Evolutionary conservation across 2,113 vertebrate species (phyloP), one percentile per base, ranked within the genome.

Genomic region (Syngnathus scovelli): DNA sequence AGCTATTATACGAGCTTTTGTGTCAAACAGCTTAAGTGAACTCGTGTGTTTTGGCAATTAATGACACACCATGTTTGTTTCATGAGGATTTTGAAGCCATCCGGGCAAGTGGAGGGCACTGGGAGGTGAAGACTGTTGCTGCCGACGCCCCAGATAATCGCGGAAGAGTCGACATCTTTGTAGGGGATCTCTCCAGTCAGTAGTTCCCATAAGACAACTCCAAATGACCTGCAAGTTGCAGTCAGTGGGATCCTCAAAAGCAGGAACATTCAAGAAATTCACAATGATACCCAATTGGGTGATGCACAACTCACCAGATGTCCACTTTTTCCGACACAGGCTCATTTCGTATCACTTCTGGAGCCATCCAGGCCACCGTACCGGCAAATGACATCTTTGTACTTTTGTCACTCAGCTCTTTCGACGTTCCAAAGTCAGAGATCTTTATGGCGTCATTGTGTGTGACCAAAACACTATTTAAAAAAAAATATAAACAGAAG

Each of bases 61-160:
- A 37, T 41, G 10, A 46, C 90, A 92, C 91, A 98, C 97, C 97
- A 99, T 13, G 96, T 95, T 83, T 99, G 97, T 81, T 96, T 98
- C 97, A 99, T 98, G 75, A 99, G 95, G 87, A 99, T 96, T 89
- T 98, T 98, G 91, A 99, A 99, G 72, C 97, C 97, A 44, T 98
- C 96, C 0, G 97, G 97, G 81, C 96, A 98, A 23, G 96, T 98
- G 61, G 97, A 98, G 68, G 97, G 97, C 67, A 99, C 96, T 0
- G 97, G 97, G 71, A 99, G 96, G 81, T 99, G 97, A 3, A 99
- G 90, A 79, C 97, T 99, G 81, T 99, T 99, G 81, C 97, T 99
- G 70, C 97, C 97, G 15, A 99, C 97, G 10, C 97, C 97, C 97
- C 97, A 99, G 41, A 99, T 99, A 67, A 99, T 99, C 85, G 97